Percentiles rank a stretch among this genome's conserved stretches.
Conservation (phyloP, 2,797 vertebrate species). For the Sylvia borin region DNA sequence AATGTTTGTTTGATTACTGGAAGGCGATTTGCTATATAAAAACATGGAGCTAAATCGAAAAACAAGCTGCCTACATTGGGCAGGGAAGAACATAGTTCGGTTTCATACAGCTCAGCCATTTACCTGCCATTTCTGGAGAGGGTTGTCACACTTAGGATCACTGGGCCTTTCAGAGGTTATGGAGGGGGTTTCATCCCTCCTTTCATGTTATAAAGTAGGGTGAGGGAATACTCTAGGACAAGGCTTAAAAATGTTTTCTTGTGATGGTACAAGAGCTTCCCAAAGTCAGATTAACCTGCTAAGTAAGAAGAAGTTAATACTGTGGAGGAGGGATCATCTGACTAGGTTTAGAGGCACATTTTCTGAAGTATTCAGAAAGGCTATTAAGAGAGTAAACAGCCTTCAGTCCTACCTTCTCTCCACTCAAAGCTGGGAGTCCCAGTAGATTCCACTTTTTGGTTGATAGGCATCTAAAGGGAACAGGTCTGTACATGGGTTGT, state of each 20-base stretch:
- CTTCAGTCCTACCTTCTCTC: background rate
- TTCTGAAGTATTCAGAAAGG: background rate
- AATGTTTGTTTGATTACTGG: constrained; percentile 22
- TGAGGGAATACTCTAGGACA: background rate
- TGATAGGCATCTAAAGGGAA: background rate
- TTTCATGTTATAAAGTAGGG: background rate
- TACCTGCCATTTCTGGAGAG: background rate
- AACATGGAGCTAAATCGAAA: background rate
- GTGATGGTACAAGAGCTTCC: background rate
- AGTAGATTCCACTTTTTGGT: background rate
- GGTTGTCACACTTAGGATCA: background rate
- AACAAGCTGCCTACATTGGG: background rate
- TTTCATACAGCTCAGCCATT: background rate
- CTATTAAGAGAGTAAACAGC: background rate
- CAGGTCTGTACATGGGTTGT: background rate
- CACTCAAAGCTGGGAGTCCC: background rate
- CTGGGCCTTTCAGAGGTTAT: background rate
- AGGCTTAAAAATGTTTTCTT: background rate
- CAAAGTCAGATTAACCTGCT: background rate
- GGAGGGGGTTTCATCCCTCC: background rate
- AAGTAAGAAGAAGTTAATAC: background rate
- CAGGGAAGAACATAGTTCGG: background rate
- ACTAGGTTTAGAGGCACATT: background rate
- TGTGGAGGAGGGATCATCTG: background rate
- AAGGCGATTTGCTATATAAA: constrained; percentile 6